Conservation (phyloP, 2,113 vertebrate species). For the Sinosuthora webbiana region DNA sequence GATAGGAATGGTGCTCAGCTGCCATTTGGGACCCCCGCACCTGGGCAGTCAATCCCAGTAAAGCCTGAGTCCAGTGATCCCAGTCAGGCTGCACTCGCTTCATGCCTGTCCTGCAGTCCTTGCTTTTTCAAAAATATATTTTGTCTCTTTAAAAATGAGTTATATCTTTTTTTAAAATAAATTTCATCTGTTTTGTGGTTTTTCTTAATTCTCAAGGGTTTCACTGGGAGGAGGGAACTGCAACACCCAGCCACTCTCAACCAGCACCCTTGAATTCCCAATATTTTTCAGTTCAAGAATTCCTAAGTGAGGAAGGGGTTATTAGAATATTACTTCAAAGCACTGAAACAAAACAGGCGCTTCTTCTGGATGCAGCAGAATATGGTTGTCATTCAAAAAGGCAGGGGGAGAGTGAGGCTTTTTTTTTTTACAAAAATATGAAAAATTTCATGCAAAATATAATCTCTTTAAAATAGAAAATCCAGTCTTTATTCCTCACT, state of each 20-base stretch:
- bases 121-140: neutral
- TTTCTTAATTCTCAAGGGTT: neutral
- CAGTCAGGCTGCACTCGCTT: accelerated
- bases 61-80: neutral
- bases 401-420: accelerated
- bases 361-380: neutral
- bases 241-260: neutral
- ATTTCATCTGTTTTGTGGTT: neutral
- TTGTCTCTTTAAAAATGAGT: neutral
- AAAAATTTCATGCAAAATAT: neutral
- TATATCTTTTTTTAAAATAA: neutral
- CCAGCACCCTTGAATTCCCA: neutral
- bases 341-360: neutral
- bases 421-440: neutral
- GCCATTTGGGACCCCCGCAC: accelerated
- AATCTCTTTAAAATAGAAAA: neutral
- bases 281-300: neutral
- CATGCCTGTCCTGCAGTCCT: accelerated
- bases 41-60: too few relatives aligned
- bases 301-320: neutral
- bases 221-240: neutral
- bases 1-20: neutral
- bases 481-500: neutral
- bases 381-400: neutral
- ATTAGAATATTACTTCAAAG: neutral